phyloP scores from a whole-genome alignment of 2,888 invertebrate species.

The Galeopsomyia nigrocyanea region DNA sequence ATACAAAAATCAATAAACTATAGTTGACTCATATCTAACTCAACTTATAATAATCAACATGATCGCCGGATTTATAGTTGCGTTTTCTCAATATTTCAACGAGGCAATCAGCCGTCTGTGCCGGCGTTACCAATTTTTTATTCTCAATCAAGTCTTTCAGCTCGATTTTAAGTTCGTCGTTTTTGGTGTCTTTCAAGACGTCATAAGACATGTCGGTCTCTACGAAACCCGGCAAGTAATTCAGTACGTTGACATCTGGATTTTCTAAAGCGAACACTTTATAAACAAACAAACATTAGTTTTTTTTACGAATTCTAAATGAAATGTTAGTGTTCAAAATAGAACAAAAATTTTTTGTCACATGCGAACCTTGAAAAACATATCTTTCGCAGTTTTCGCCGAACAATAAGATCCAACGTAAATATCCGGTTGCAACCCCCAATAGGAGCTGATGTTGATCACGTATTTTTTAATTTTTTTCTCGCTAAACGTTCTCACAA shows the following conservation, averaged over 20 bases:
- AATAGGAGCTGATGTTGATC: constrained; percentile 88
- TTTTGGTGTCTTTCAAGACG: constrained; percentile 74
- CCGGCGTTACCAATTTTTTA: constrained; percentile 78
- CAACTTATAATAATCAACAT: constrained; percentile 85
- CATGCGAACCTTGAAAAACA: constrained; percentile 80
- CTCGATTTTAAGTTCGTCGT: constrained; percentile 73
- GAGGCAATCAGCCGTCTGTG: constrained; percentile 82
- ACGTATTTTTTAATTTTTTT: constrained; percentile 69
- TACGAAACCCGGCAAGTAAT: constrained; percentile 93
- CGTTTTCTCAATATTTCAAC: constrained; percentile 78
- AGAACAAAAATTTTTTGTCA: neutral
- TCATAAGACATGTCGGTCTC: constrained; percentile 88
- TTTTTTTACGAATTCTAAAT: neutral
- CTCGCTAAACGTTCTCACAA: constrained; percentile 75
- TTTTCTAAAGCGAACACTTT: constrained; percentile 83
- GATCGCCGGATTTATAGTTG: constrained; percentile 84
- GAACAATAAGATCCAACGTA: constrained; percentile 87
- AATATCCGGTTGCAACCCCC: constrained; percentile 82
- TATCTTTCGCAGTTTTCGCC: constrained; percentile 90
- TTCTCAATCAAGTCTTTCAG: constrained; percentile 76
- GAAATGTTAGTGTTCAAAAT: neutral
- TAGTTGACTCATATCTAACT: too few relatives aligned
- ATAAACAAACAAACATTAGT: constrained; percentile 13
- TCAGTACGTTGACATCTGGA: constrained; percentile 80
- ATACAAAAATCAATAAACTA: too few relatives aligned